phyloP scores from a whole-genome alignment of 2,888 invertebrate species.

The Cantharis rufa region DNA sequence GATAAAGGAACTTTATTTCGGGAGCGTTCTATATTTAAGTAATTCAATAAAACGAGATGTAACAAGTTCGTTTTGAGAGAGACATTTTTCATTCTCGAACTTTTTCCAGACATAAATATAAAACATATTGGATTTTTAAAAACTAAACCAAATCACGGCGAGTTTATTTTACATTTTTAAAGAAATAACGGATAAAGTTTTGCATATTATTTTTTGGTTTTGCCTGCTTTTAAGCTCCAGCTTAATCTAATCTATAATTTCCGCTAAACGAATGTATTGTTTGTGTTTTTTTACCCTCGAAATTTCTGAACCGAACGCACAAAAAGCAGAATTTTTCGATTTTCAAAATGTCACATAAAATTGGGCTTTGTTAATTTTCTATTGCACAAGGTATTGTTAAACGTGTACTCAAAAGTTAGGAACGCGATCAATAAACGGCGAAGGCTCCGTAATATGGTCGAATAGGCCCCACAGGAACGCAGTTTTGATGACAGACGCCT shows the following conservation, averaged over 20 bases:
- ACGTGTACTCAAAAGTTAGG: conserved; percentile 13
- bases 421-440: conserved; percentile 24
- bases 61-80: neutral
- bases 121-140: neutral
- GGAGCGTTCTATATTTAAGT: neutral
- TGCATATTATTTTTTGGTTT: neutral
- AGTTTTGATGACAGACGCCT: conserved; percentile 24
- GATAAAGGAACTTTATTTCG: neutral
- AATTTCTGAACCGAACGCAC: neutral
- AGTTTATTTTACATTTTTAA: neutral
- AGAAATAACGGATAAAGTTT: neutral
- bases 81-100: neutral
- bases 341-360: conserved; percentile 1
- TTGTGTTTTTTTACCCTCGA: neutral
- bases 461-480: conserved; percentile 23
- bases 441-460: conserved; percentile 21
- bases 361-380: conserved; percentile 15
- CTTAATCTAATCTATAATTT: neutral
- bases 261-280: neutral
- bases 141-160: neutral
- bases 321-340: neutral
- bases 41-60: neutral
- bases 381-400: conserved; percentile 18
- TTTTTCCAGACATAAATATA: neutral
- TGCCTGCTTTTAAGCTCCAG: neutral